Evolutionary conservation across 2,113 vertebrate species (phyloP).

Genomic region (Caretta caretta): DNA sequence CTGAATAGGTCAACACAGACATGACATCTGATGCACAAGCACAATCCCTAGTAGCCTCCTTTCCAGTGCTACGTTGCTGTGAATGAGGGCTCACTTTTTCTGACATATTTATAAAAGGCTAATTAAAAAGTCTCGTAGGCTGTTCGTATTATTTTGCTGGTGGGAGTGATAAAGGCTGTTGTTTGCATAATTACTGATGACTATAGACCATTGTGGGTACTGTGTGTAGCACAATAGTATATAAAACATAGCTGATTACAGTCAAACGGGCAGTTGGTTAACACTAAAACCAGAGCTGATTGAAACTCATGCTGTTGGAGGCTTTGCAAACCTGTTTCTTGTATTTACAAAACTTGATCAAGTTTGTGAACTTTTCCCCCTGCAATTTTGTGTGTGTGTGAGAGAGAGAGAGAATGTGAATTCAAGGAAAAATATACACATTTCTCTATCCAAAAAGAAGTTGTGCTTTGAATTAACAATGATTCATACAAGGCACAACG

Average conservation of each 20-base stretch:
- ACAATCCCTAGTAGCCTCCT: background rate
- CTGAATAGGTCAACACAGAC: background rate
- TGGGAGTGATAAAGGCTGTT: background rate
- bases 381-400: background rate
- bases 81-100: too few relatives aligned
- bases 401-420: background rate
- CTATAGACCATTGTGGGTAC: background rate
- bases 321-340: background rate
- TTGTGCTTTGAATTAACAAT: background rate
- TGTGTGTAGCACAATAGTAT: background rate
- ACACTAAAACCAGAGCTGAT: background rate
- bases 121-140: too few relatives aligned
- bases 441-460: background rate
- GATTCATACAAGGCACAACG: background rate
- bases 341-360: background rate
- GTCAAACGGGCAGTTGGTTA: background rate
- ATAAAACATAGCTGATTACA: background rate
- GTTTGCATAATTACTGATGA: background rate
- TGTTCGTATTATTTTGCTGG: background rate
- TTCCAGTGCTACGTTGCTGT: too few relatives aligned
- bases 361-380: background rate
- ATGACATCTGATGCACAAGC: background rate
- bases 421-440: background rate
- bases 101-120: too few relatives aligned
- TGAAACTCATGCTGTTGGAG: background rate